Percentiles rank a stretch among this genome's conserved stretches.
Conservation (phyloP, 2,113 vertebrate species). For the Forbesichthys agassizii region DNA sequence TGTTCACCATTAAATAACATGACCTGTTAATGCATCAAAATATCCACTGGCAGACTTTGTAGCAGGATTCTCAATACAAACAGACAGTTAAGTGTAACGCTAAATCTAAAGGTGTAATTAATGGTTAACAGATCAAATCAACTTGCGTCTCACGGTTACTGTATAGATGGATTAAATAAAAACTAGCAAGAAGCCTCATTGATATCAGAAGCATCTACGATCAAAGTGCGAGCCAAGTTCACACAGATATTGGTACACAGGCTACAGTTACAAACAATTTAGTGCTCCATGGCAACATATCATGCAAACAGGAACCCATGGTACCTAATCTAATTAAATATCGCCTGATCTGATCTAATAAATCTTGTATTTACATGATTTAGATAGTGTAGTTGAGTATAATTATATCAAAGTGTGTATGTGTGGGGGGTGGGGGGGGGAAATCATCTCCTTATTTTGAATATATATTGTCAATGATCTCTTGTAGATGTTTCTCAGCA, state of each 20-base stretch:
- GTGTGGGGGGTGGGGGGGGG: neutral
- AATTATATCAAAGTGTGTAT: neutral
- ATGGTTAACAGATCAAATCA: neutral
- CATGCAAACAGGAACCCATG: neutral
- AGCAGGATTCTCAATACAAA: too few species aligned
- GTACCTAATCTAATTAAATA: neutral
- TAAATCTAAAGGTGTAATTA: too few species aligned
- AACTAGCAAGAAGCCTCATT: conserved; percentile 6
- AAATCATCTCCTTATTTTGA: too few species aligned
- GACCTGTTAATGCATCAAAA: too few species aligned
- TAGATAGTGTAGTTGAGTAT: too few species aligned
- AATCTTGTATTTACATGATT: too few species aligned
- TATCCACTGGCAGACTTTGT: too few species aligned
- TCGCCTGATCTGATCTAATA: neutral
- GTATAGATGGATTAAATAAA: conserved; percentile 11
- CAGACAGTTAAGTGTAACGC: too few species aligned
- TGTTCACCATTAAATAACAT: too few species aligned
- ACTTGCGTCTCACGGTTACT: neutral
- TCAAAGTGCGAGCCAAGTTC: neutral
- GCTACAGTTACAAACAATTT: conserved; percentile 6
- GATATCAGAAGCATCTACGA: conserved; percentile 12
- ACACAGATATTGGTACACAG: too few species aligned
- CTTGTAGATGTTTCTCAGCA: conserved; percentile 18
- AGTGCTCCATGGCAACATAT: neutral
- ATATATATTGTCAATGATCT: conserved; percentile 5